Base-by-base conservation (phyloP, 2,113 vertebrate genomes). In the Podarcis muralis region DNA sequence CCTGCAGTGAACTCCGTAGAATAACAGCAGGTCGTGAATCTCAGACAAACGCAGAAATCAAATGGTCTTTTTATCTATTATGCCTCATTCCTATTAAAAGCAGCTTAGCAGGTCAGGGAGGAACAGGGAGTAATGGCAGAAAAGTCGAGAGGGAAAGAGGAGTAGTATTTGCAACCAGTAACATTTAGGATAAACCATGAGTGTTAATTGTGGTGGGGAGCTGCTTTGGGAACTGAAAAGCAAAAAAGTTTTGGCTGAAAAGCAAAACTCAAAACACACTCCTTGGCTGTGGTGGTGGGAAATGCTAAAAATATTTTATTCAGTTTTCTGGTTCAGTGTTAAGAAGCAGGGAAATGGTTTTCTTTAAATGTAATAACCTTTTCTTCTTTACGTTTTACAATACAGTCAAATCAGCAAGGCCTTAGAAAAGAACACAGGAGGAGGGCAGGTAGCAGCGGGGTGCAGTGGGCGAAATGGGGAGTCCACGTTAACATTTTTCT, bases 401-500 rank as follows among this genome's bases (percentile, higher is more conserved):
- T 43, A 86, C 35, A 35, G 5, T 62, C 32, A 81, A 72, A 62
- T 76, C 20, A 82, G 79, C 35, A 43, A 82, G 25, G 35, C 27
- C 79, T 88, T 75, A 35, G n/a, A 37, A 82, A 74, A 75, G 57
- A 5, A 3, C 13, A 4, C 71, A 82, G 25, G 6, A 37, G 87
- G 53, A 85, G 87, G 82, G 69, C 71, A 27, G 72, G 77, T 86
- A 91, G 90, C 93, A 94, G 89, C 89, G 37, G 90, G 82, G 65
- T 84, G 88, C 89, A 87, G 48, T 48, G 48, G 48, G 48, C 48
- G 8, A 48, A 48, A 48, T 77, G 68, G 74, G 75, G 78, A 77
- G 94, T 62, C 3, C 88, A 76, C 81, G 93, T 91, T 88, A 91
- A 53, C 89, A 92, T 59, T 92, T 91, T 85, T 79, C 48, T 88